phyloP scores from a whole-genome alignment of 2,888 invertebrate species.

The Brassicogethes aeneus region DNA sequence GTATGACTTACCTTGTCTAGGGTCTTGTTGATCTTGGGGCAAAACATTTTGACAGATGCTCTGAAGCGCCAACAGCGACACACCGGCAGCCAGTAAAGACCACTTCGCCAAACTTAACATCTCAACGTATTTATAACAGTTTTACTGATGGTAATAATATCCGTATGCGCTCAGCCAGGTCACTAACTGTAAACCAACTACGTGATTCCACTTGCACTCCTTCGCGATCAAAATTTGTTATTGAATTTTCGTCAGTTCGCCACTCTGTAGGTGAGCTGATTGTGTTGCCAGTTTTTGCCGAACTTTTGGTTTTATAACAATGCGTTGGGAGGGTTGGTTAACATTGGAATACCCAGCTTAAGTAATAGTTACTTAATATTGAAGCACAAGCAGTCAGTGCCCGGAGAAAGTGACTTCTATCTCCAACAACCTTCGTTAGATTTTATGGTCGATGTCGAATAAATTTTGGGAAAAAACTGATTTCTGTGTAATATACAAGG shows the following conservation, averaged over 20 bases:
- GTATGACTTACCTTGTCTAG: slow-evolving; percentile 34
- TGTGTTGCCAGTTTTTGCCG: no score
- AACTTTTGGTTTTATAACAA: slow-evolving; percentile 11
- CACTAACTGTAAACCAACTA: slow-evolving; percentile 25
- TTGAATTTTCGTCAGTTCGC: background rate
- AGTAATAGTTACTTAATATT: slow-evolving; percentile 19
- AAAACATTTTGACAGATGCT: slow-evolving; percentile 41
- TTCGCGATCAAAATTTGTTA: background rate
- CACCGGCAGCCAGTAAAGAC: slow-evolving; percentile 46
- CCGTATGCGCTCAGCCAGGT: slow-evolving; percentile 19
- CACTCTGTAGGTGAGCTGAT: no score
- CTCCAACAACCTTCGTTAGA: slow-evolving; percentile 4
- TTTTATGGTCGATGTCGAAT: background rate
- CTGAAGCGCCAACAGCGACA: slow-evolving; percentile 47
- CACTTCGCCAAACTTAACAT: slow-evolving; percentile 43
- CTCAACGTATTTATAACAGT: slow-evolving; percentile 16
- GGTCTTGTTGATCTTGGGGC: slow-evolving; percentile 21
- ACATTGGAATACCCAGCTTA: slow-evolving; percentile 19
- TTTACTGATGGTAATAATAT: slow-evolving; percentile 11
- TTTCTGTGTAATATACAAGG: no score
- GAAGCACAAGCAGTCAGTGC: slow-evolving; percentile 25
- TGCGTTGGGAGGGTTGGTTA: slow-evolving; percentile 13
- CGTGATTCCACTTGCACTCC: background rate
- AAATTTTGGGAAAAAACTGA: no score
- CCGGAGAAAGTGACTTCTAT: slow-evolving; percentile 38